Evolutionary conservation across 2,797 vertebrate species (phyloP), one percentile per base, ranked within the genome.

Genomic region (Poeciliopsis turneri): DNA sequence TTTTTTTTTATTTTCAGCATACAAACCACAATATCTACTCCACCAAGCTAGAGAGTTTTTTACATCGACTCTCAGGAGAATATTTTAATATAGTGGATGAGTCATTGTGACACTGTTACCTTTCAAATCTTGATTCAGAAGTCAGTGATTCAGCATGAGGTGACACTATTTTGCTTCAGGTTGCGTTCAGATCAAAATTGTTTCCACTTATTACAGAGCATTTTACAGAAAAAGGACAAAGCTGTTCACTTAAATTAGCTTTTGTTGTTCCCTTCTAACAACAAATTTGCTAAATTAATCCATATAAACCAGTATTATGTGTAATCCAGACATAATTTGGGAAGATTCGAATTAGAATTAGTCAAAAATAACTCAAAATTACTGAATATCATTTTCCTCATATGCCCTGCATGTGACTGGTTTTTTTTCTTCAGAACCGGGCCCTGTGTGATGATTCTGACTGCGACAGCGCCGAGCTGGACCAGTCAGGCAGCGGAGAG

Each of bases 381-480:
- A 12, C 9, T n/a, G 23, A 13, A 25, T 2, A 45, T 45, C 0
- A 43, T 70, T 46, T 28, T 69, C 11, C 11, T 6, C 11, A 2
- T 43, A 15, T n/a, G 18, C 43, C 39, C 64, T 68, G 64, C 11
- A 13, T 25, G 39, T 69, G 18, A 10, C 30, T 36, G 30, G 1
- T 77, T 25, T 64, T 81, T 64, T 81, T 12, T 86, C 76, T 75
- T 36, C 75, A 96, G 96, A 94, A 88, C 59, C 95, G 94, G 46
- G 91, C 89, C 9, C 80, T 95, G 84, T 96, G 95, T 16, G 97
- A 98, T 75, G 98, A 98, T 86, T 99, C 97, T 0, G 98, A 98
- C 94, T 97, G 97, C 43, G 98, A 98, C 96, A 97, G 97, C 5
- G 96, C 96, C 0, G 97, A 98, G 91, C 91, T 98, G 73, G 97